Conservation (phyloP, 2,113 vertebrate species). For the Odontesthes bonariensis region DNA sequence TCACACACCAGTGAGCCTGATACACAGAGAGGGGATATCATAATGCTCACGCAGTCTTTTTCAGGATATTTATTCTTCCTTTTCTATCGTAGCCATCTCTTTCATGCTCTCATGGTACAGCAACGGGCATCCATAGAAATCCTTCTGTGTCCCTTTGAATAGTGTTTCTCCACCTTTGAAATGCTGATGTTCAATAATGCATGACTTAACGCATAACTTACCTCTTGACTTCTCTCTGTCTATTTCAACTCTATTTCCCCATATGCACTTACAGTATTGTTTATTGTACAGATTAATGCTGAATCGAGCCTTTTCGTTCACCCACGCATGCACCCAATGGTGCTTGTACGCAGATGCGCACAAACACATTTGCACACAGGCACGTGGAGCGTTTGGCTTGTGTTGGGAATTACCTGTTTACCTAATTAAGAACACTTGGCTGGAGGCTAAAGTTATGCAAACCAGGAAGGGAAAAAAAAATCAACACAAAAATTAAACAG, state of each 20-base stretch:
- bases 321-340: conserved; percentile 7
- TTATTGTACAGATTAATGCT: conserved; percentile 38
- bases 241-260: conserved; percentile 43
- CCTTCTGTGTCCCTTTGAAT: conserved; percentile 35
- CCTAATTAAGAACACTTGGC: conserved; percentile 78
- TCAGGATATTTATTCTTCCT: conserved; percentile 40
- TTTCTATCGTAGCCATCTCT: conserved; percentile 23
- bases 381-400: conserved; percentile 27
- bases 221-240: conserved; percentile 40
- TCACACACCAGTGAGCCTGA: conserved; percentile 69
- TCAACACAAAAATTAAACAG: conserved; percentile 64
- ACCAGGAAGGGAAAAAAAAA: conserved; percentile 55
- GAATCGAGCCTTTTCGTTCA: conserved; percentile 32
- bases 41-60: conserved; percentile 37
- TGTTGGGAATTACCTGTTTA: conserved; percentile 78
- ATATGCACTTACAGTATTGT: conserved; percentile 11
- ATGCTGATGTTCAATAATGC: conserved; percentile 66
- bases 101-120: conserved; percentile 26
- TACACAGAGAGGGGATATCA: conserved; percentile 57
- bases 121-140: conserved; percentile 37
- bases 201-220: conserved; percentile 55
- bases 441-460: conserved; percentile 77
- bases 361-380: conserved; percentile 23
- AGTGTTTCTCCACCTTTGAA: conserved; percentile 46
- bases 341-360: conserved; percentile 22